Percentiles rank a stretch among this genome's conserved stretches.
phyloP scores from a whole-genome alignment of 2,797 vertebrate species.

The Myotis daubentonii region DNA sequence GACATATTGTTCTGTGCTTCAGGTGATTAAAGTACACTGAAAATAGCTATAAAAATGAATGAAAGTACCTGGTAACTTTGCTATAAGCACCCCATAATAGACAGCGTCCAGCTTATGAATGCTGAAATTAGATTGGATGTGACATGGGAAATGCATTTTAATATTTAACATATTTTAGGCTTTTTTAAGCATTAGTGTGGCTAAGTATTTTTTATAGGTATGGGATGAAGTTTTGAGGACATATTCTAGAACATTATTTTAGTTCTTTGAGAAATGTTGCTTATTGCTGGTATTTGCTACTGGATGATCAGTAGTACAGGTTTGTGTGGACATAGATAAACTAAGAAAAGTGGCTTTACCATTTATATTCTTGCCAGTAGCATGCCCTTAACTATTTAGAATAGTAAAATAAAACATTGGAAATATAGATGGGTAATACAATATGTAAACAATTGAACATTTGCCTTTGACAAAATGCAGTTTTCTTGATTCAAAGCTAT shows the following conservation, averaged over 20 bases:
- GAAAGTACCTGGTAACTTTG: neutral
- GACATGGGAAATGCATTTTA: neutral
- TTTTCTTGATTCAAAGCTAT: neutral
- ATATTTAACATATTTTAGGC: neutral
- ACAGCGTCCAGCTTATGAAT: neutral
- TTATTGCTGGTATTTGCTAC: neutral
- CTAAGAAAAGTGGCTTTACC: neutral
- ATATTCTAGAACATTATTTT: neutral
- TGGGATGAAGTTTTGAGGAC: neutral
- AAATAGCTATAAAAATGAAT: slow-evolving; percentile 58
- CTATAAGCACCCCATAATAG: neutral
- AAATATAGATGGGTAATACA: neutral
- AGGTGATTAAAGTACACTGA: slow-evolving; percentile 38
- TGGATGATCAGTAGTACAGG: neutral
- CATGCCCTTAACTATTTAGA: neutral
- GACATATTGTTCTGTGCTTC: slow-evolving; percentile 12
- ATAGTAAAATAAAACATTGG: neutral
- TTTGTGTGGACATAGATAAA: neutral
- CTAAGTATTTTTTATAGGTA: neutral
- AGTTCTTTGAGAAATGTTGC: neutral
- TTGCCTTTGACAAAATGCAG: neutral
- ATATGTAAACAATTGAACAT: too few species aligned
- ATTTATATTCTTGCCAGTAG: neutral
- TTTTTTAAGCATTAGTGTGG: neutral
- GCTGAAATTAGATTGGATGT: neutral